phyloP scores from a whole-genome alignment of 2,797 vertebrate genomes.

The Lepilemur septentrionalis region DNA sequence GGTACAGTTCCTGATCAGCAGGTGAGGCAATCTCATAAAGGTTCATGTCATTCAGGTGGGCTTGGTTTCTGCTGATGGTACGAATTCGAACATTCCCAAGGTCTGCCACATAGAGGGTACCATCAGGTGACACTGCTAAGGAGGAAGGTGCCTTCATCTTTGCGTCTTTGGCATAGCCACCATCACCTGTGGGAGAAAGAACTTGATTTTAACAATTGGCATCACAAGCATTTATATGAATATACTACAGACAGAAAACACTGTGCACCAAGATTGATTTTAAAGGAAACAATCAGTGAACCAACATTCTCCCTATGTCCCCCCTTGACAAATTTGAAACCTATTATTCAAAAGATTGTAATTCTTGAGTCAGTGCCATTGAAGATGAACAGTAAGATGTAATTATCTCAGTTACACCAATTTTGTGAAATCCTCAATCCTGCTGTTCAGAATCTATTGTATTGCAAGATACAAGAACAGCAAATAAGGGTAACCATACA shows the following conservation, averaged over 20 bases:
- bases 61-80: conserved; percentile 92
- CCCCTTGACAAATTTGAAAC: conserved; percentile 72
- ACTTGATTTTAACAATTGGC: conserved; percentile 57
- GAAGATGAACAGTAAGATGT: conserved; percentile 79
- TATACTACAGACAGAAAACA: neutral
- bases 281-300: conserved; percentile 70
- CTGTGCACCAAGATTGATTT: conserved; percentile 63
- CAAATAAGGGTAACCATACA: neutral
- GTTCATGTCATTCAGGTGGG: conserved; percentile 88
- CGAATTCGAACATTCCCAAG: conserved; percentile 95
- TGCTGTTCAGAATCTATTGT: conserved; percentile 69
- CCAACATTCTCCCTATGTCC: conserved; percentile 48
- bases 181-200: conserved; percentile 88
- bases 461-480: conserved; percentile 55
- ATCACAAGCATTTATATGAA: conserved; percentile 31
- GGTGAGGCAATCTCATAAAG: conserved; percentile 95
- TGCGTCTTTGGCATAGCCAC: conserved; percentile 95
- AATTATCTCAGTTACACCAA: conserved; percentile 78
- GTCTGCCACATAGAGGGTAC: conserved; percentile 94
- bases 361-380: conserved; percentile 75
- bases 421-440: conserved; percentile 76
- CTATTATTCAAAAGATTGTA: conserved; percentile 72
- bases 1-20: conserved; percentile 95
- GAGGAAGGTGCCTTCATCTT: conserved; percentile 96
- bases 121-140: conserved; percentile 93